These are phyloP conservation scores for Notolepis coatsorum DNA, from an alignment of 2,797 vertebrate species.

Conservation along the genomic window DNA sequence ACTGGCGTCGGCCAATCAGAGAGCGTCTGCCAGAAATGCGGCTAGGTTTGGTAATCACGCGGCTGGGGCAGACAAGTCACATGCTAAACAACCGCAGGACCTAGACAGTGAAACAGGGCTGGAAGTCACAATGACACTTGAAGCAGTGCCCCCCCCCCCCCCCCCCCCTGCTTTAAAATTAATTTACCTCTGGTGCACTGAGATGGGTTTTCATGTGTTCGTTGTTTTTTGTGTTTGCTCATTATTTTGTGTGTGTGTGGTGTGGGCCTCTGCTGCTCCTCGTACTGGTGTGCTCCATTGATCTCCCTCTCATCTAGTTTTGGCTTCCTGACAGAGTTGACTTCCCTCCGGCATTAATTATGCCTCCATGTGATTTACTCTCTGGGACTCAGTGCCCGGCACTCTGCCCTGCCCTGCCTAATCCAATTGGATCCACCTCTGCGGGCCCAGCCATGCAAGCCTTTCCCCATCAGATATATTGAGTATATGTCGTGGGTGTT, in stretches of 20 bases:
- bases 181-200: constrained; percentile 25
- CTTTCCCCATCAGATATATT: constrained; percentile 78
- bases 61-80: too few relatives aligned
- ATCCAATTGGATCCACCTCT: constrained; percentile 74
- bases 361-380: constrained; percentile 74
- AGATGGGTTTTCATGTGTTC: not conserved
- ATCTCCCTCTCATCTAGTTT: constrained; percentile 78
- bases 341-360: constrained; percentile 84
- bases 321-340: constrained; percentile 67
- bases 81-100: too few relatives aligned
- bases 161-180: constrained; percentile 13
- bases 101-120: too few relatives aligned
- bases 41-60: too few relatives aligned
- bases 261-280: constrained; percentile 36
- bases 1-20: too few relatives aligned
- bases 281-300: constrained; percentile 67
- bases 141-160: too few relatives aligned
- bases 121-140: too few relatives aligned
- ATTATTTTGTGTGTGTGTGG: constrained; percentile 24
- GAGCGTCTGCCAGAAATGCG: too few relatives aligned
- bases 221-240: constrained; percentile 15
- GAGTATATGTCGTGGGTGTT: constrained; percentile 77
- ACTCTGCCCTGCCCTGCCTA: constrained; percentile 59
- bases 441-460: constrained; percentile 56
- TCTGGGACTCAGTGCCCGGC: constrained; percentile 48